Evolutionary conservation across 2,888 invertebrate genomes (phyloP).

Genomic region (Eilema sororculum): DNA sequence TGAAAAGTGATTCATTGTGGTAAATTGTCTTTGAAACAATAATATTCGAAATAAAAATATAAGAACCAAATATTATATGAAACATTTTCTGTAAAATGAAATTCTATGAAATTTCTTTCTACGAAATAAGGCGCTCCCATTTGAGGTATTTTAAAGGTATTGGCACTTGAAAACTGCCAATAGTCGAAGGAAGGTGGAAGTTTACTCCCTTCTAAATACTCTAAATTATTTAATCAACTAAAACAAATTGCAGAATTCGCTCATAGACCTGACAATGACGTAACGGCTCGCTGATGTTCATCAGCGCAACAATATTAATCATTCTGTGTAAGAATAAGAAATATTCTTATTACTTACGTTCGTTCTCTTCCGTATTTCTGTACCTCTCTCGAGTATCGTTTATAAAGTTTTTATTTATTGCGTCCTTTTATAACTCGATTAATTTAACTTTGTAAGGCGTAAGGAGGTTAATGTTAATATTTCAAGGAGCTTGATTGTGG

Average conservation of each 20-base stretch:
- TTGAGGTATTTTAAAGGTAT: not conserved
- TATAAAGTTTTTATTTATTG: slow-evolving; percentile 47
- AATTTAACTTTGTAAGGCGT: slow-evolving; percentile 46
- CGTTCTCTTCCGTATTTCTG: slow-evolving; percentile 22
- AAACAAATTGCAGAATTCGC: not conserved
- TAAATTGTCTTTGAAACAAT: too few species aligned
- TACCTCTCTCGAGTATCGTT: slow-evolving; percentile 28
- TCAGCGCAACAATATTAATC: slow-evolving; percentile 15
- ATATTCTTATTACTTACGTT: slow-evolving; percentile 17
- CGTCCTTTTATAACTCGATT: slow-evolving; percentile 30
- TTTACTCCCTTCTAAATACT: not conserved
- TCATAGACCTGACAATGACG: not conserved
- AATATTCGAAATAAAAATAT: too few species aligned
- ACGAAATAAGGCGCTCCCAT: too few species aligned
- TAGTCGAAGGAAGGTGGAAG: not conserved
- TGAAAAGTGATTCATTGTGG: too few species aligned
- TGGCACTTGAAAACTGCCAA: not conserved
- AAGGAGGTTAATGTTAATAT: slow-evolving; percentile 29
- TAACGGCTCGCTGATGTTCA: not conserved
- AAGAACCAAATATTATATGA: too few species aligned
- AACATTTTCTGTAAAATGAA: too few species aligned
- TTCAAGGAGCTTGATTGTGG: slow-evolving; percentile 4
- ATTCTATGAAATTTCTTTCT: too few species aligned
- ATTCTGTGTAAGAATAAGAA: slow-evolving; percentile 12
- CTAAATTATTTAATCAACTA: not conserved